Base-by-base conservation (phyloP, 1,140 invertebrate species). In the Magallana gigas region DNA sequence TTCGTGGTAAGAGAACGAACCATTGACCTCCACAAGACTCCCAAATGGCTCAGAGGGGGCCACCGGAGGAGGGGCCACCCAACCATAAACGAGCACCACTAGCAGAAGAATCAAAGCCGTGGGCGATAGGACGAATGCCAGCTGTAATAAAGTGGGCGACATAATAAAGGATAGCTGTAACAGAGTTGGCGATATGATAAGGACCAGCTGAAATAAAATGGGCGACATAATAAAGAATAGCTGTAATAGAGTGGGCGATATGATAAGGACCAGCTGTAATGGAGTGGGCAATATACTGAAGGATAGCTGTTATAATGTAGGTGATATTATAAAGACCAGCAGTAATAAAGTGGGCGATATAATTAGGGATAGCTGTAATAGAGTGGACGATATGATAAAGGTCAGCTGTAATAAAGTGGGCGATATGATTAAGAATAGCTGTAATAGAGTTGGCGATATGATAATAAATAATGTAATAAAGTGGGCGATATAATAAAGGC, bases 51-150 rank as follows among this genome's bases (percentile, higher is more conserved):
- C 68, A 12, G 68, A 36, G 23, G 83, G 83, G 16, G 58, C 57
- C 18, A 9, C 58, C 18, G 83, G 59, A 16, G 60, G 83, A 36
- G 83, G 57, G 16, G 36, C 83, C 57, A 14, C 59, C 29, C 57
- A 62, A 18, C 83, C 83, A 36, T 84, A 84, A 9, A 57, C 58
- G 11, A 84, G 57, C 6, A 56, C 58, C 3, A 84, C 58, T 23
- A 62, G 56, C 60, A 62, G 11, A 8, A 84, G 57, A n/a, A 56
- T 12, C 7, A 84, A 8, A 8, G 83, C 83, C 11, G 29, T 16
- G 8, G 83, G 83, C 5, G 23, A n/a, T 48, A 84, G 3, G 8
- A 84, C 57, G 14, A n/a, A 83, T 11, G 81, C 48, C 8, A 83
- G 14, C 81, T 83, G 14, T 9, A 57, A 57, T n/a, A 9, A 18